Conservation (phyloP, 1,140 invertebrate genomes). For the Vanessa atalanta region DNA sequence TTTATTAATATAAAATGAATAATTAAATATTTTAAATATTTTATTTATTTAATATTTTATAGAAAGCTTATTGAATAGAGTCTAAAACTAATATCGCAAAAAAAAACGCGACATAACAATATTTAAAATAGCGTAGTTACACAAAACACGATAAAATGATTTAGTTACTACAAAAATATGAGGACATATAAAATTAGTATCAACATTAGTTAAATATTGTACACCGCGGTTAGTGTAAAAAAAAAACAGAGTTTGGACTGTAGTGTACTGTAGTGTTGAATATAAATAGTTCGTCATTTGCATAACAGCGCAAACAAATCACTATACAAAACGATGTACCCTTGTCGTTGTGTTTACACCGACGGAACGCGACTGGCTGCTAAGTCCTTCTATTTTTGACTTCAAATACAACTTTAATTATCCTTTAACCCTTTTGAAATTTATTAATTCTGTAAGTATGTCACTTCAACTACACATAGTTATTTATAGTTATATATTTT, state of each 20-base stretch:
- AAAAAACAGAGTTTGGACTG: neutral
- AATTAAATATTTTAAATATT: no score
- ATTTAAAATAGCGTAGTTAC: no score
- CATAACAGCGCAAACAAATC: slow-evolving; percentile 1
- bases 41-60: no score
- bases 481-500: no score
- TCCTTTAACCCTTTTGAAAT: no score
- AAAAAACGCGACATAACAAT: no score
- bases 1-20: no score
- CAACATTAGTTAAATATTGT: neutral
- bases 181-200: neutral
- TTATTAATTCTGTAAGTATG: no score
- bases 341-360: slow-evolving; percentile 4
- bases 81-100: no score
- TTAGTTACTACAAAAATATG: neutral
- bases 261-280: slow-evolving; percentile 6
- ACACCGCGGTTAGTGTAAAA: neutral
- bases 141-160: neutral
- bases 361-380: neutral
- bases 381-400: neutral
- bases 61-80: no score
- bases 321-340: neutral
- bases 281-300: slow-evolving; percentile 7
- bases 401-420: neutral
- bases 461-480: no score